Conservation (phyloP, 2,888 invertebrate species). For the Pollenia amentaria region DNA sequence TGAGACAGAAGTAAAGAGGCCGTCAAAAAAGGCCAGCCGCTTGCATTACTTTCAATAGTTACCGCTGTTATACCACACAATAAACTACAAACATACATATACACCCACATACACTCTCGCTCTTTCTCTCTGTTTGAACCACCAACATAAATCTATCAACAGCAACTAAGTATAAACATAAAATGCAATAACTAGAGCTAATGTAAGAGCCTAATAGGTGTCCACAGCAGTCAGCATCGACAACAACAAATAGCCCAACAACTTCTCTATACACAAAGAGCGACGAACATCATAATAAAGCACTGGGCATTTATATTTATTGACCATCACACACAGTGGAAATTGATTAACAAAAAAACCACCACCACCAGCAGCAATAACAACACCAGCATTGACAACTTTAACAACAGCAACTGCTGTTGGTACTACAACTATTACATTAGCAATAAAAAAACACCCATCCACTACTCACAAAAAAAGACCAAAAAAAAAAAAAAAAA, state of each 20-base stretch:
- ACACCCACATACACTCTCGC: background rate
- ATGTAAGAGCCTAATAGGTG: slow-evolving; percentile 11
- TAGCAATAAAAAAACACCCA: slow-evolving; percentile 18
- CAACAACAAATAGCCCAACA: background rate
- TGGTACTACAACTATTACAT: background rate
- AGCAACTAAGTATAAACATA: background rate
- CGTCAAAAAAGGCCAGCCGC: no score
- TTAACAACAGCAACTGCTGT: slow-evolving; percentile 5
- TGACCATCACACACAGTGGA: slow-evolving; percentile 64
- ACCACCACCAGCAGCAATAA: slow-evolving; percentile 5
- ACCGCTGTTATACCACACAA: no score
- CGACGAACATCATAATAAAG: slow-evolving; percentile 65
- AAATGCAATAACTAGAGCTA: slow-evolving; percentile 6
- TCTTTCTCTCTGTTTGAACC: no score
- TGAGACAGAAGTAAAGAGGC: no score
- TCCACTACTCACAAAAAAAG: background rate
- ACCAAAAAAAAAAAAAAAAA: background rate
- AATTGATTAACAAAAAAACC: slow-evolving; percentile 64
- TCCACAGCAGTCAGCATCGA: background rate
- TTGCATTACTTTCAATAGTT: no score
- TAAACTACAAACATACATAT: no score
- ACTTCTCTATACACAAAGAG: slow-evolving; percentile 42
- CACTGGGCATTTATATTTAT: slow-evolving; percentile 66
- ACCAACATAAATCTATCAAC: slow-evolving; percentile 46
- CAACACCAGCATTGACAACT: background rate